Percentiles rank a stretch among this genome's conserved stretches.
phyloP scores from a whole-genome alignment of 2,797 vertebrate genomes.

The Lophius americanus region DNA sequence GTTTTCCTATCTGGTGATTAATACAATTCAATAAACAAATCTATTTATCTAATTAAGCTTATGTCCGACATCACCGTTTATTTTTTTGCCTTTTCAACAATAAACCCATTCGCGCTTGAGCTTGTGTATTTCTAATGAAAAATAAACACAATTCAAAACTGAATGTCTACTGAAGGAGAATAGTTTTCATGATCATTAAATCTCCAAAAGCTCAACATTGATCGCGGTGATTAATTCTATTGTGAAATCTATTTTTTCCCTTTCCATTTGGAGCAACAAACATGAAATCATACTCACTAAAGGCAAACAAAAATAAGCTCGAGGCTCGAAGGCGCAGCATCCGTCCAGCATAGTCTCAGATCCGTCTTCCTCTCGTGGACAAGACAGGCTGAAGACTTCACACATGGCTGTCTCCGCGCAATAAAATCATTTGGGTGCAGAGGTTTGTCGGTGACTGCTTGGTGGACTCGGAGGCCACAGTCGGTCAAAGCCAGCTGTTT shows the following conservation, averaged over 20 bases:
- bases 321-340: constrained; percentile 23
- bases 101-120: constrained; percentile 39
- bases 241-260: neutral
- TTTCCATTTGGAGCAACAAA: neutral
- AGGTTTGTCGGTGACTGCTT: constrained; percentile 72
- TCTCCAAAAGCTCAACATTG: neutral
- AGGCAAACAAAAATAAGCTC: constrained; percentile 10
- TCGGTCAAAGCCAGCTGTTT: constrained; percentile 82
- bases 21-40: too few relatives aligned
- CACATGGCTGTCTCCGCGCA: constrained; percentile 71
- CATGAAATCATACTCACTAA: constrained; percentile 55
- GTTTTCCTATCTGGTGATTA: too few relatives aligned
- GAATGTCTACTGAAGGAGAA: neutral
- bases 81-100: constrained; percentile 45
- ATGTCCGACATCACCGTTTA: constrained; percentile 19
- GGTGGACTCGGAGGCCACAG: constrained; percentile 72
- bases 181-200: neutral
- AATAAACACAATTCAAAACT: constrained; percentile 10
- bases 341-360: constrained; percentile 29
- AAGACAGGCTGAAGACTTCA: constrained; percentile 37
- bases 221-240: neutral
- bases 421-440: constrained; percentile 77
- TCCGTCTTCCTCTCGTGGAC: constrained; percentile 22
- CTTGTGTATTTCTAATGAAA: constrained; percentile 42
- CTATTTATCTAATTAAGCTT: neutral